Base-by-base conservation (phyloP, 2,113 vertebrate genomes). In the Marcusenius ussheri region DNA sequence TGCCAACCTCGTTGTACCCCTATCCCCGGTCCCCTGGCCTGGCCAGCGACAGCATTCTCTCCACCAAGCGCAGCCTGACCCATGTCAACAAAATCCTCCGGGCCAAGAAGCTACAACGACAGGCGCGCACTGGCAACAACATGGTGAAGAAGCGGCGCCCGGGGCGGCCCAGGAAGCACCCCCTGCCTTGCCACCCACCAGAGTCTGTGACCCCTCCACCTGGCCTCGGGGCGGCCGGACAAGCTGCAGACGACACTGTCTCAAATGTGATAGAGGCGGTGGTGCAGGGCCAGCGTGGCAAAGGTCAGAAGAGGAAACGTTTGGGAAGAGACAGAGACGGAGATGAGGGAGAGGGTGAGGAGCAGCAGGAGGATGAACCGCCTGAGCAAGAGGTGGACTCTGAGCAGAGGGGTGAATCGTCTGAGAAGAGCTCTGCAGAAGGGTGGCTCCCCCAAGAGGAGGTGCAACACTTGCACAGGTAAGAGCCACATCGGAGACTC, bases 111-210 rank as follows among this genome's bases (percentile, higher is more conserved):
- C 94, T 96, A 89, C 96, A 96, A 88, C 93, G 96, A 90, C 95
- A 95, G 92, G 93, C 96, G 3, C 91, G 95, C 88, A 95, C 97
- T 0, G 97, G 97, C 90, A 95, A 96, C 86, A 92, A 74, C 42
- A 91, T 91, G 85, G 97, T 96, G 21, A 97, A 97, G 90, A 99
- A 97, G 94, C 96, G 98, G 24, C 93, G 98, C 90, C 98, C 97
- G 0, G 98, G 98, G 0, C 93, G 98, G 90, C 98, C 98, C 56
- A 94, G 97, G 90, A 99, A 99, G 90, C 96, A 96, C 93, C 97
- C 97, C 0, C 92, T 97, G 74, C 95, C 95, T 7, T 87, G 53
- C 49, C 70, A 47, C 45, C 31, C 87, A 9, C 87, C 89, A 13
- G 91, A 3, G 87, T 62, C 10, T 88, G 92, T 19, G 74, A 42